phyloP scores from a whole-genome alignment of 1,140 invertebrate genomes.

The Drosophila insularis region DNA sequence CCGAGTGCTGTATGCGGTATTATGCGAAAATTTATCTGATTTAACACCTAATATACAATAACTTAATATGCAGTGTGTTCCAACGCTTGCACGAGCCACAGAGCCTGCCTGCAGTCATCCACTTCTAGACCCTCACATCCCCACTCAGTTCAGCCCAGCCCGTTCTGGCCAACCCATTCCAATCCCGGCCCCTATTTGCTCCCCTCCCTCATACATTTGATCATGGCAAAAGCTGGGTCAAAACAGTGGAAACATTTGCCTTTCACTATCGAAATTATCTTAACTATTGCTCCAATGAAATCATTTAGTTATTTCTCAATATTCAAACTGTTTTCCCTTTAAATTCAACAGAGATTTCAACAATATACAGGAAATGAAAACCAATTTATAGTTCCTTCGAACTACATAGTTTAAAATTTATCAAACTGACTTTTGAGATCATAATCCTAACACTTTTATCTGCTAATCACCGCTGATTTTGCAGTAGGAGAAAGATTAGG shows the following conservation, averaged over 20 bases:
- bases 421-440: too few species aligned
- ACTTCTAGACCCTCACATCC: slow-evolving; percentile 21
- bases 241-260: neutral
- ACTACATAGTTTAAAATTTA: too few species aligned
- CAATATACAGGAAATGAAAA: too few species aligned
- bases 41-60: slow-evolving; percentile 83
- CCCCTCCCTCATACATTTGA: neutral
- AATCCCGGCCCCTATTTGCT: slow-evolving; percentile 8
- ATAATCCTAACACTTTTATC: too few species aligned
- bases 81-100: slow-evolving; percentile 64
- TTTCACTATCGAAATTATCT: neutral
- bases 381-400: too few species aligned
- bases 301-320: too few species aligned
- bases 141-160: slow-evolving; percentile 18
- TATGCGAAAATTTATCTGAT: slow-evolving; percentile 83
- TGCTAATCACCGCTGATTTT: too few species aligned
- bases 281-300: too few species aligned
- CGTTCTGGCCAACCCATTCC: neutral
- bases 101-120: slow-evolving; percentile 68
- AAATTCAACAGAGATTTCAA: too few species aligned
- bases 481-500: too few species aligned
- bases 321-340: too few species aligned
- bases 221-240: slow-evolving; percentile 16
- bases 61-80: slow-evolving; percentile 82
- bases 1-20: slow-evolving; percentile 83